These are phyloP conservation scores for Gnathonemus longibarbis DNA, from an alignment of 2,113 vertebrate genomes.

Conservation along the genomic window DNA sequence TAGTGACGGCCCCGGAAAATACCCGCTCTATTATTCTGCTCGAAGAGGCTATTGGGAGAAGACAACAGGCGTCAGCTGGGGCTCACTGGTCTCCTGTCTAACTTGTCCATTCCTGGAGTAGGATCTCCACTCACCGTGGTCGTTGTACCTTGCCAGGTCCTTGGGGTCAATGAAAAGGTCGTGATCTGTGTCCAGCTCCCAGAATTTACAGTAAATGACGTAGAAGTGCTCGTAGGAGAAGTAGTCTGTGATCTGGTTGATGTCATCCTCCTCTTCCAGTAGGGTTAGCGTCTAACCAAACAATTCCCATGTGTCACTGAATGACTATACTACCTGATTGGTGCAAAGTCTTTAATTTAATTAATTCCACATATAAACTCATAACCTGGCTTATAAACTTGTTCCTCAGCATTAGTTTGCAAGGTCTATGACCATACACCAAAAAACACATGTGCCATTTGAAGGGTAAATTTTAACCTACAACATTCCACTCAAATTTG, in stretches of 20 bases:
- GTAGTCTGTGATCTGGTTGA: conserved; percentile 99
- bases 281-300: conserved; percentile 80
- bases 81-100: background rate
- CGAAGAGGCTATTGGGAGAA: conserved; percentile 74
- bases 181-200: conserved; percentile 97
- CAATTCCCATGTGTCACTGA: background rate
- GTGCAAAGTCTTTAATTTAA: background rate
- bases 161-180: conserved; percentile 93
- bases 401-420: background rate
- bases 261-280: conserved; percentile 96
- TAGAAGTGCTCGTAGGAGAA: conserved; percentile 99
- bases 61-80: conserved; percentile 27
- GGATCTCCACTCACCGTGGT: conserved; percentile 72
- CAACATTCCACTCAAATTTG: background rate
- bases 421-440: background rate
- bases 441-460: background rate
- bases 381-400: background rate
- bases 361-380: background rate
- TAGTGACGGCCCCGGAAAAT: conserved; percentile 94
- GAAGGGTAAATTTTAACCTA: background rate
- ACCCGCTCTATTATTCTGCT: conserved; percentile 89
- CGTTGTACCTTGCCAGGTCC: conserved; percentile 87
- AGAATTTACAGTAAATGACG: conserved; percentile 99
- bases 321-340: background rate
- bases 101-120: background rate